These are phyloP conservation scores for Carduelis carduelis DNA, from an alignment of 2,797 vertebrate species.

Conservation along the genomic window DNA sequence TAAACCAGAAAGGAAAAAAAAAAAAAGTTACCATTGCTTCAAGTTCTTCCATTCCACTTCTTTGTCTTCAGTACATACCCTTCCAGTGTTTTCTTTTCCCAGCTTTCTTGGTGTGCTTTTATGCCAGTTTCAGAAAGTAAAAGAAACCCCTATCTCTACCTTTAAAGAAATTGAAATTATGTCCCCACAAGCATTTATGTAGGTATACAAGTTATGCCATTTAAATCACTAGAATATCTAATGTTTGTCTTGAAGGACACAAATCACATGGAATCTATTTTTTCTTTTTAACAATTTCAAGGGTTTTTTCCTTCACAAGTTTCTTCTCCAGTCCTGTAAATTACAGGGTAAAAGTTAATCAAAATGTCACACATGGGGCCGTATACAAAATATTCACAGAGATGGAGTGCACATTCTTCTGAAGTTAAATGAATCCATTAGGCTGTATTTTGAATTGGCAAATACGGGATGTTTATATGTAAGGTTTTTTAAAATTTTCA, in stretches of 20 bases:
- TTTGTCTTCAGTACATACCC: neutral
- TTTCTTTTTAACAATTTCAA: neutral
- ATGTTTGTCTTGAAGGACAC: neutral
- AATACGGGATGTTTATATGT: neutral
- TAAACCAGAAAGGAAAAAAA: neutral
- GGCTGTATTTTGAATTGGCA: neutral
- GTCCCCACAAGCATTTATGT: neutral
- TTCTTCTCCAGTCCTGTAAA: neutral
- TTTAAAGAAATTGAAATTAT: neutral
- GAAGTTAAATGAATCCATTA: neutral
- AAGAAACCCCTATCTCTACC: neutral
- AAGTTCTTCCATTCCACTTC: neutral
- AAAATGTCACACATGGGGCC: neutral
- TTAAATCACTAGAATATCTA: neutral
- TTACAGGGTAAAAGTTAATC: neutral
- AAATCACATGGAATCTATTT: neutral
- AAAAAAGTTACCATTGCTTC: neutral
- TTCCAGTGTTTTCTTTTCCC: neutral
- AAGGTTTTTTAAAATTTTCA: accelerated
- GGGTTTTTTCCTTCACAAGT: accelerated
- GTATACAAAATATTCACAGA: neutral
- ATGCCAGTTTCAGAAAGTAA: neutral
- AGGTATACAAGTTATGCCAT: neutral
- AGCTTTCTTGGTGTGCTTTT: neutral
- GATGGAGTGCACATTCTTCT: neutral